Base-by-base conservation (phyloP, 2,888 invertebrate species). In the Syrphus vitripennis region DNA sequence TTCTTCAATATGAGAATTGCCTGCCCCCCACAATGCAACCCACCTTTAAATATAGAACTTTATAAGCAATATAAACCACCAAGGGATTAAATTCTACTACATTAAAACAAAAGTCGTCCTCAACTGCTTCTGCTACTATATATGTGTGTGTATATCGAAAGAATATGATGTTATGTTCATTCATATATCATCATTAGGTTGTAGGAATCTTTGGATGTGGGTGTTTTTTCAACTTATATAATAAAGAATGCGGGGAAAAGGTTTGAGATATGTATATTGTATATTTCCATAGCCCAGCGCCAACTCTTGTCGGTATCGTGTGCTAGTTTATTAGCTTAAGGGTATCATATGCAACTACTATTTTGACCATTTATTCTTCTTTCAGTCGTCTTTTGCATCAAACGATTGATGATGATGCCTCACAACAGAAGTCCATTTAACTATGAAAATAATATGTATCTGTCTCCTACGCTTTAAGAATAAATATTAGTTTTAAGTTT, bases 321-420 rank as follows among this genome's bases (percentile, higher is more conserved):
- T 50, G 21, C 59, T 21, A 12, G 53, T 72, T 79, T 70, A 83
- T 75, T 79, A 79, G 69, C 37, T 55, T 76, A 45, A 67, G 59
- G 53, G 31, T 71, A 82, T 50, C 55, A 67, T 50, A 71, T 82
- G 61, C 82, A 82, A 63, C 61, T 37, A 63, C 61, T 37, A 63
- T 63, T 53, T 55, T 77, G 71, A 77, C 71, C 82, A 82, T 59
- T 19, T n/a, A 69, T 75, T 75, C 19, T 42, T 40, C 50, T 78
- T 57, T 37, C 1, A 31, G 37, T 29, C 48, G 19, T 72, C 48
- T 53, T 31, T 14, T 76, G 82, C 82, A 77, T 72, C 82, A 59
- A 61, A 71, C 77, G 77, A 83, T 83, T 83, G 83, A 79, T 75
- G 83, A 79, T 75, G 83, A 78, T 74, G 78, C 61, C 31, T 24